Evolutionary conservation across 2,888 invertebrate genomes (phyloP).

Genomic region (Anthrax anthrax): DNA sequence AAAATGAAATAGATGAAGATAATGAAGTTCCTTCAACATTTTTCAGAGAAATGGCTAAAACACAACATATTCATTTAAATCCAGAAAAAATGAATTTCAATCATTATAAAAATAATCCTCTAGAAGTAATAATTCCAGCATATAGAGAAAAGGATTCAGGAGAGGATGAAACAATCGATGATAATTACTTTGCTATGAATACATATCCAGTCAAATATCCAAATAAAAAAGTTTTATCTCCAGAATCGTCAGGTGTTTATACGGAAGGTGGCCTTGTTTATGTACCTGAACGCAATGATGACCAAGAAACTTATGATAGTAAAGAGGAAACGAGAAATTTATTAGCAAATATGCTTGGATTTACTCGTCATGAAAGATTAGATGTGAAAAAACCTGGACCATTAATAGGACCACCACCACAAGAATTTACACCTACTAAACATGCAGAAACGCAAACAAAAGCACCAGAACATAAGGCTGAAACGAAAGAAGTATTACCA

Average conservation of each 20-base stretch:
- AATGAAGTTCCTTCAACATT: constrained; percentile 27
- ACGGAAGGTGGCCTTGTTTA: constrained; percentile 48
- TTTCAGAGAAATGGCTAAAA: constrained; percentile 36
- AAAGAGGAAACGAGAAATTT: constrained; percentile 40
- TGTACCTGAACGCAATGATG: constrained; percentile 27
- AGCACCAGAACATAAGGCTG: constrained; percentile 12
- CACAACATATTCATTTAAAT: constrained; percentile 22
- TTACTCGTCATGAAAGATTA: constrained; percentile 74
- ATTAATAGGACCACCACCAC: constrained; percentile 36
- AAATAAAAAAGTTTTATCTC: background rate
- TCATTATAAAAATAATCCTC: constrained; percentile 4
- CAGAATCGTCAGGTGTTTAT: constrained; percentile 32
- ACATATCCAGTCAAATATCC: constrained; percentile 7
- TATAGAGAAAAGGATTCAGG: constrained; percentile 5
- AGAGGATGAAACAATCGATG: constrained; percentile 4
- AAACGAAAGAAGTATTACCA: constrained; percentile 29
- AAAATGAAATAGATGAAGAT: constrained; percentile 22
- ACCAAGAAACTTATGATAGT: constrained; percentile 25
- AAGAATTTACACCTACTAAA: constrained; percentile 15
- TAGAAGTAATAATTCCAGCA: constrained; percentile 11
- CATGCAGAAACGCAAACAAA: constrained; percentile 4
- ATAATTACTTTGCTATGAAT: constrained; percentile 6
- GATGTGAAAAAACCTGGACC: constrained; percentile 95
- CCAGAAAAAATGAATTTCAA: background rate
- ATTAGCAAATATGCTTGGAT: constrained; percentile 54